Percentiles rank a stretch among this genome's conserved stretches.
phyloP scores from a whole-genome alignment of 2,888 invertebrate genomes.

The Pristionchus entomophagus region DNA sequence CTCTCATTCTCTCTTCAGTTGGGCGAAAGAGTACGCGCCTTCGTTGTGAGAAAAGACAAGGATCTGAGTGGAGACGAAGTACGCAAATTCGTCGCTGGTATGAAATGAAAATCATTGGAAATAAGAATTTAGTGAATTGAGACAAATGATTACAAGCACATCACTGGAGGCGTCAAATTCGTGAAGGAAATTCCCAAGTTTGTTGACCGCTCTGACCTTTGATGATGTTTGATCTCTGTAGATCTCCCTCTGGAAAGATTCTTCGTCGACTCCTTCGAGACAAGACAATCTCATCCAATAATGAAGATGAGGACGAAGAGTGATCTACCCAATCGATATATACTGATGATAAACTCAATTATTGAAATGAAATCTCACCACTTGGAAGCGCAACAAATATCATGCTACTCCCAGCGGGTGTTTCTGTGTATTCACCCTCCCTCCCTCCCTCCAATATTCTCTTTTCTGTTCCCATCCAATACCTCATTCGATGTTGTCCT shows the following conservation, averaged over 20 bases:
- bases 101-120: not conserved
- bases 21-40: constrained; percentile 77
- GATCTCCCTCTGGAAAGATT: constrained; percentile 38
- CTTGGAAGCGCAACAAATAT: too few relatives aligned
- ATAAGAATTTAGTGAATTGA: not conserved
- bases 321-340: not conserved
- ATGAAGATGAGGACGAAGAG: not conserved
- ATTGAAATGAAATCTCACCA: too few relatives aligned
- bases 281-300: not conserved
- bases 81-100: constrained; percentile 48
- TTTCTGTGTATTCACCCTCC: not conserved
- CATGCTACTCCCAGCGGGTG: not conserved
- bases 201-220: not conserved
- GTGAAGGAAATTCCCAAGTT: constrained; percentile 34
- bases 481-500: not conserved
- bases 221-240: not conserved
- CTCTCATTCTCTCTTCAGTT: constrained; percentile 41
- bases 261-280: constrained; percentile 26
- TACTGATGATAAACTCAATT: too few relatives aligned
- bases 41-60: constrained; percentile 55
- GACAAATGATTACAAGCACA: constrained; percentile 33
- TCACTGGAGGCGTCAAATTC: constrained; percentile 34
- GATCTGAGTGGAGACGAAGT: constrained; percentile 49
- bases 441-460: too few relatives aligned
- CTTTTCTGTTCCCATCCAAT: not conserved